Percentiles rank a stretch among this genome's conserved stretches.
phyloP scores from a whole-genome alignment of 2,888 invertebrate genomes.

The Scaptomyza reducta region DNA sequence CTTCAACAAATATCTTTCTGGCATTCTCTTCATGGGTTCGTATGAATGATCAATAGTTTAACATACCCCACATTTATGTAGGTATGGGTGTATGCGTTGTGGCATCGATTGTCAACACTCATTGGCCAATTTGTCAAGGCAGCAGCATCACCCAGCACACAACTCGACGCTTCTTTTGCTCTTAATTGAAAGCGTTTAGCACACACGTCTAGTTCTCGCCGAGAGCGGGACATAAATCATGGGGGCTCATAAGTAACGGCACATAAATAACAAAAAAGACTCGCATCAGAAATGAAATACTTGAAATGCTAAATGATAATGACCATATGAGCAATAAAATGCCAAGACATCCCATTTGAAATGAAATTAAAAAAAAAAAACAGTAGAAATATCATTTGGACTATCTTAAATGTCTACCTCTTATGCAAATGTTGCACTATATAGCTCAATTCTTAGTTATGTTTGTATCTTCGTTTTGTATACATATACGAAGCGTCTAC shows the following conservation, averaged over 20 bases:
- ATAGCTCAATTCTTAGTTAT: constrained; percentile 10
- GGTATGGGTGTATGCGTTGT: constrained; percentile 13
- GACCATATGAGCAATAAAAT: constrained; percentile 24
- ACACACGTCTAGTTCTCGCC: constrained; percentile 56
- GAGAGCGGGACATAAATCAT: constrained; percentile 68
- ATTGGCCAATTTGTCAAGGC: constrained; percentile 60
- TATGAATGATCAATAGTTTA: too few species aligned
- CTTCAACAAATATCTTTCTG: too few species aligned
- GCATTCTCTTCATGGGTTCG: too few species aligned
- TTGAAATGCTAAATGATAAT: constrained; percentile 40
- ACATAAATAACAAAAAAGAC: constrained; percentile 69
- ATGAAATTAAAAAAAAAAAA: not conserved
- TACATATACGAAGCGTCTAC: not conserved
- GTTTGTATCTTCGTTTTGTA: not conserved
- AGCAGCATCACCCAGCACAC: too few species aligned
- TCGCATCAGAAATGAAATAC: constrained; percentile 31
- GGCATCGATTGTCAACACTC: constrained; percentile 55
- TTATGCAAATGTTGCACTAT: constrained; percentile 8
- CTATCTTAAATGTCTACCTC: constrained; percentile 5
- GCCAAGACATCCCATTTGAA: not conserved
- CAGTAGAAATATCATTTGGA: not conserved
- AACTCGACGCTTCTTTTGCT: constrained; percentile 46
- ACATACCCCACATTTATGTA: not conserved
- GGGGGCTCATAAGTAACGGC: constrained; percentile 74
- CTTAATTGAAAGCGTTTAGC: constrained; percentile 80